phyloP scores from a whole-genome alignment of 2,797 vertebrate genomes.

The Rhinatrema bivittatum region DNA sequence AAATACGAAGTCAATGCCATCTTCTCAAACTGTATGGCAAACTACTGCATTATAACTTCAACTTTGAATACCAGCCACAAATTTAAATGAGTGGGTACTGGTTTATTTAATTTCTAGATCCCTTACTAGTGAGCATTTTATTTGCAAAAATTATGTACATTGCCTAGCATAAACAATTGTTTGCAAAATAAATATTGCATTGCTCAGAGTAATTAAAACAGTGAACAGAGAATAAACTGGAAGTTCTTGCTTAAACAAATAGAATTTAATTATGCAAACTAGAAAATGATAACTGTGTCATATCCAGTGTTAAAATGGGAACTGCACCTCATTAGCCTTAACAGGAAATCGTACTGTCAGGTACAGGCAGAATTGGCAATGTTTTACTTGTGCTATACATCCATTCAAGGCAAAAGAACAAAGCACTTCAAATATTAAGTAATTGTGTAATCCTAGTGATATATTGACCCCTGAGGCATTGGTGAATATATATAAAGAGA shows the following conservation, averaged over 20 bases:
- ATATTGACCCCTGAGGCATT: no score
- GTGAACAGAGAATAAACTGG: conserved; percentile 14
- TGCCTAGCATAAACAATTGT: conserved; percentile 24
- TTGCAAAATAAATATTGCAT: conserved; percentile 24
- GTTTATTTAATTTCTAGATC: conserved; percentile 28
- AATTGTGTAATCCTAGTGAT: no score
- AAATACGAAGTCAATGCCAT: no score
- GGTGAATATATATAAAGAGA: no score
- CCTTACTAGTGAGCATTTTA: background rate
- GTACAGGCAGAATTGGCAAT: conserved; percentile 8
- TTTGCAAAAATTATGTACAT: conserved; percentile 8
- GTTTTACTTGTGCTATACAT: no score
- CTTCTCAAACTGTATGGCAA: no score
- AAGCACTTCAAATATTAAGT: no score
- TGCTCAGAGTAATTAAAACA: conserved; percentile 2
- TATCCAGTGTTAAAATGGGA: conserved; percentile 34
- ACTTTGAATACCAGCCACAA: background rate
- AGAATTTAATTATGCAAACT: conserved; percentile 30
- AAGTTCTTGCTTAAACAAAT: conserved; percentile 32
- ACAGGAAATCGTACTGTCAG: conserved; percentile 19
- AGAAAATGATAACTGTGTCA: conserved; percentile 24
- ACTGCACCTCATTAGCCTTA: conserved; percentile 33
- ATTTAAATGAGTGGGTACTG: background rate
- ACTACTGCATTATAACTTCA: no score
- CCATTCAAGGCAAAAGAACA: no score